These are phyloP conservation scores for Brachymystax lenok DNA, from an alignment of 2,797 vertebrate species.

Conservation along the genomic window DNA sequence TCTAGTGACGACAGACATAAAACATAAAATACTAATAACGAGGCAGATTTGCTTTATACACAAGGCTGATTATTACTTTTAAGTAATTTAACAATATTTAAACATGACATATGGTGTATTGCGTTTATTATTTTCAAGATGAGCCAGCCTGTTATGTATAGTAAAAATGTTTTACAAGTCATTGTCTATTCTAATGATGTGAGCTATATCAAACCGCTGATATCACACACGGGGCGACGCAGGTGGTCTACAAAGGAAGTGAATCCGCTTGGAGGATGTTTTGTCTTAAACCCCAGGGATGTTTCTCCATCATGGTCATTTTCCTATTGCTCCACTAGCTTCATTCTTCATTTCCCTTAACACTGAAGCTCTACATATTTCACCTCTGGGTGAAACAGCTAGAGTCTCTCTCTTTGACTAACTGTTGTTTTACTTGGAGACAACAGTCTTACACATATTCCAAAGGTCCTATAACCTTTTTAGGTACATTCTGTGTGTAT, in stretches of 20 bases:
- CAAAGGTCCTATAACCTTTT: neutral
- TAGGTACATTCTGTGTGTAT: neutral
- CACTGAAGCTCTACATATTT: slow-evolving; percentile 33
- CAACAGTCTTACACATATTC: neutral
- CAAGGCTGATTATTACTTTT: neutral
- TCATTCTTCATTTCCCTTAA: slow-evolving; percentile 48
- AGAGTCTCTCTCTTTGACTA: neutral
- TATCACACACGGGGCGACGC: slow-evolving; percentile 47
- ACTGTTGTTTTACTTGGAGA: neutral
- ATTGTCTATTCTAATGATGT: slow-evolving; percentile 21
- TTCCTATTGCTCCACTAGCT: slow-evolving; percentile 29
- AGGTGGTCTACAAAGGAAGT: slow-evolving; percentile 68
- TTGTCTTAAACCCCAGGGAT: slow-evolving; percentile 60
- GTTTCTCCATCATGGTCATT: slow-evolving; percentile 48
- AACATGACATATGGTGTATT: neutral
- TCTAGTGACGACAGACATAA: neutral
- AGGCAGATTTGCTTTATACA: neutral
- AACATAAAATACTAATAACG: neutral
- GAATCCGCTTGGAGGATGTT: slow-evolving; percentile 65
- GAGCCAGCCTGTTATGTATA: neutral
- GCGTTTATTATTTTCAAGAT: neutral
- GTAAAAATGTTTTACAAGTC: neutral
- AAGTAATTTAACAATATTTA: neutral
- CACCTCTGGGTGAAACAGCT: neutral
- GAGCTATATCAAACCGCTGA: slow-evolving; percentile 36